These are phyloP conservation scores for Papilio glaucus DNA, from an alignment of 1,140 invertebrate species.

Conservation along the genomic window DNA sequence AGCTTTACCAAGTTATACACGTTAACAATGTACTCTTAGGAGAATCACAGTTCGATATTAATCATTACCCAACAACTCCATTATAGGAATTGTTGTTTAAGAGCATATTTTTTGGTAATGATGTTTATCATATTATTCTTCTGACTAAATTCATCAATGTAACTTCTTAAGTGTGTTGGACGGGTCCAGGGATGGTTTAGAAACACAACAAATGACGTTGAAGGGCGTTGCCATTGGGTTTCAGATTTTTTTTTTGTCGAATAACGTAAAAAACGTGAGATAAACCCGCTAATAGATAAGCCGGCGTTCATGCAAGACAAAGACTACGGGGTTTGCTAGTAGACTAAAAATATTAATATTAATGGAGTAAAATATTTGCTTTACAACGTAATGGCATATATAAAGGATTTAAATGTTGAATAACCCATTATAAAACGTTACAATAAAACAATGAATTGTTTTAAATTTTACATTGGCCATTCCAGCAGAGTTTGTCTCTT, in stretches of 20 bases:
- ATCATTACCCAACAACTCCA: background rate
- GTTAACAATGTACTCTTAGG: background rate
- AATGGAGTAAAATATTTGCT: background rate
- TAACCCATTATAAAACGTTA: background rate
- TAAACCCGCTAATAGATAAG: too few species aligned
- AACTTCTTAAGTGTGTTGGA: too few species aligned
- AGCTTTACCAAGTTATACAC: conserved; percentile 23
- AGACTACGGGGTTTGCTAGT: too few species aligned
- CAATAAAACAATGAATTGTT: background rate
- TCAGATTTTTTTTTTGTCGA: too few species aligned
- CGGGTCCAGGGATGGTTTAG: too few species aligned
- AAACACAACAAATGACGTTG: too few species aligned
- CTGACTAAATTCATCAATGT: too few species aligned
- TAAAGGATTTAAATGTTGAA: background rate
- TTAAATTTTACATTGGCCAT: background rate
- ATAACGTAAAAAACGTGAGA: too few species aligned
- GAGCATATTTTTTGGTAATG: background rate
- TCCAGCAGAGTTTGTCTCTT: background rate
- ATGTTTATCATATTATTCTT: background rate
- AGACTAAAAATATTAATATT: too few species aligned
- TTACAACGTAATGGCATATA: background rate
- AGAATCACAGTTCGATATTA: conserved; percentile 8
- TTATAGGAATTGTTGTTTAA: too few species aligned
- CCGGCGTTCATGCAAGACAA: too few species aligned
- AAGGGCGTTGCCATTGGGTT: too few species aligned